These are phyloP conservation scores for Prinia subflava DNA, from an alignment of 2,113 vertebrate species.

Conservation along the genomic window DNA sequence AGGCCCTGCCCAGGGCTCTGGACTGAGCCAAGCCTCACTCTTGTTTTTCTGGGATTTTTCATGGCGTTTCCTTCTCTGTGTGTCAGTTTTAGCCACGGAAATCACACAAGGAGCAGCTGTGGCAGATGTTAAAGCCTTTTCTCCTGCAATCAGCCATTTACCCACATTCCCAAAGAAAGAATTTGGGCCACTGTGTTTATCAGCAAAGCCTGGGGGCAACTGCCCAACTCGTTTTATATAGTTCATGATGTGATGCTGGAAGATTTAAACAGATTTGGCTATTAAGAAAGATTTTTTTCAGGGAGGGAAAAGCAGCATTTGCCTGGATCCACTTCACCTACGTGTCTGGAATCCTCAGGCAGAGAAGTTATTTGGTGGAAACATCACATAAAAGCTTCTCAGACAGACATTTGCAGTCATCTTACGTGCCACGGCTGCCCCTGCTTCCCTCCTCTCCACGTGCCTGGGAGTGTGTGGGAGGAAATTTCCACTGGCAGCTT, in stretches of 20 bases:
- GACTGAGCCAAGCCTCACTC: not conserved
- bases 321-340: not conserved
- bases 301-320: not conserved
- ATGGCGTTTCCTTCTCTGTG: not conserved
- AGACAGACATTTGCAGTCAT: not conserved
- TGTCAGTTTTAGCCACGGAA: not conserved
- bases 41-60: not conserved
- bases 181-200: not conserved
- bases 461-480: not conserved
- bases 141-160: not conserved
- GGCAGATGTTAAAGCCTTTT: not conserved
- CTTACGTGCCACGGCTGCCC: not conserved
- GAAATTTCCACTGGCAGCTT: conserved; percentile 28
- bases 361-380: not conserved
- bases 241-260: not conserved
- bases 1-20: not conserved
- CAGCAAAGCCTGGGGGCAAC: not conserved
- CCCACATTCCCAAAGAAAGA: not conserved
- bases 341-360: not conserved
- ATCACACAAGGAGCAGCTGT: not conserved
- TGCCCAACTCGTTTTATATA: not conserved
- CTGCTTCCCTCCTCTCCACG: not conserved
- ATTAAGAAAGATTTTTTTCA: not conserved
- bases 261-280: not conserved
- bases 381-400: not conserved